Percentiles rank a stretch among this genome's conserved stretches.
These are phyloP conservation scores for Cremastobaeus sp. DNA, from an alignment of 2,888 invertebrate genomes.

Conservation along the genomic window DNA sequence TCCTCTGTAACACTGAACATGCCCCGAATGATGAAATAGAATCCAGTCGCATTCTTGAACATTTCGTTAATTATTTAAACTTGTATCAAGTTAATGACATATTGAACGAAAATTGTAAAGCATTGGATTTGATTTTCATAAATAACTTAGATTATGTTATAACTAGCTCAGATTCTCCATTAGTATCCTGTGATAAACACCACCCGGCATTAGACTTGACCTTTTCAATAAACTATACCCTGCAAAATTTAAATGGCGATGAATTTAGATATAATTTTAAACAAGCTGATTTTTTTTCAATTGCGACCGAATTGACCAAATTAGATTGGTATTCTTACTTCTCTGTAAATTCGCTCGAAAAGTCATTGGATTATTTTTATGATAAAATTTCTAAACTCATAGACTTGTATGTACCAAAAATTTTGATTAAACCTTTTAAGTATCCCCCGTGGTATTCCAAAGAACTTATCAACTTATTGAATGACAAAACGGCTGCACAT, in stretches of 20 bases:
- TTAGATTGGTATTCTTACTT: not conserved
- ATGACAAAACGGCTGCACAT: not conserved
- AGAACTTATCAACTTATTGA: not conserved
- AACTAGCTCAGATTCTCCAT: not conserved
- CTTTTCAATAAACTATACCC: not conserved
- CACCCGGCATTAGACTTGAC: not conserved
- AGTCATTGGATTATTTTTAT: not conserved
- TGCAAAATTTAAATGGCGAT: not conserved
- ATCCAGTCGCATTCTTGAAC: not conserved
- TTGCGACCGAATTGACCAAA: not conserved
- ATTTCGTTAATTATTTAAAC: not conserved
- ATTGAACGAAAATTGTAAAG: not conserved
- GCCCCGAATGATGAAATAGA: not conserved
- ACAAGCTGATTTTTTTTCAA: not conserved
- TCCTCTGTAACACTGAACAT: not conserved
- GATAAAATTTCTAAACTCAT: not conserved
- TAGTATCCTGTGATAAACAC: not conserved
- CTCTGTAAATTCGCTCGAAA: not conserved
- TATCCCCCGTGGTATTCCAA: constrained; percentile 9
- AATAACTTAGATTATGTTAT: not conserved
- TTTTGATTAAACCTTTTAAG: not conserved
- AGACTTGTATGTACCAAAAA: not conserved
- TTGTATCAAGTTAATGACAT: not conserved
- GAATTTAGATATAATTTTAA: not conserved
- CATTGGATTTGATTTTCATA: not conserved